Base-by-base conservation (phyloP, 2,797 vertebrate genomes). In the Eremophila alpestris region DNA sequence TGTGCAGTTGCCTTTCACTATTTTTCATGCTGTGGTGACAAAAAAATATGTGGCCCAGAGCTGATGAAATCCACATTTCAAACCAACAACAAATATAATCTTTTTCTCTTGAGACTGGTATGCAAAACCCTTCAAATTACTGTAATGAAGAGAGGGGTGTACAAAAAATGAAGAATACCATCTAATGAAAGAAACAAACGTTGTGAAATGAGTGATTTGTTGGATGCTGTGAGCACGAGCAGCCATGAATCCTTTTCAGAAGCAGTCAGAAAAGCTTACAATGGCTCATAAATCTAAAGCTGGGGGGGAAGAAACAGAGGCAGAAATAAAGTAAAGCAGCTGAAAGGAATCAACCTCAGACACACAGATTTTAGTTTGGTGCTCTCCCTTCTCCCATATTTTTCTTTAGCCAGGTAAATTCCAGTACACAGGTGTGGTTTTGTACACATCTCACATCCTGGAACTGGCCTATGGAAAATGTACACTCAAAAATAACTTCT, bases 251-350 rank as follows among this genome's bases (percentile, higher is more conserved):
- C 83, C 90, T 96, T 89, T 95, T 80, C 90, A 94, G 83, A 22
- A 94, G 79, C 69, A 96, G 78, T 92, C 90, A 97, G 94, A 80
- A 97, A 94, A 90, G 65, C 71, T 85, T 83, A 81, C 32, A 80
- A 34, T 52, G 13, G 32, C 70, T 96, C 91, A 97, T 96, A 97
- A 97, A 97, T 96, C 94, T 95, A 60, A 94, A 56, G 36, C 48
- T 84, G 51, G 54, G 23, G 7, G 67, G 16, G 5, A 32, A 78
- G 45, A 76, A 34, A 11, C 3, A 49, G 24, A 83, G 45, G 52
- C 10, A 74, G 30, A 58, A 94, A 51, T 32, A 84, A 64, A 89
- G 22, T 20, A 81, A 96, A 97, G 52, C 14, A 71, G 19, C 3
- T 60, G 34, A 41, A 77, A 41, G 32, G 11, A 51, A 76, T 3